Conservation (phyloP, 2,797 vertebrate species). For the Macrochelys suwanniensis region DNA sequence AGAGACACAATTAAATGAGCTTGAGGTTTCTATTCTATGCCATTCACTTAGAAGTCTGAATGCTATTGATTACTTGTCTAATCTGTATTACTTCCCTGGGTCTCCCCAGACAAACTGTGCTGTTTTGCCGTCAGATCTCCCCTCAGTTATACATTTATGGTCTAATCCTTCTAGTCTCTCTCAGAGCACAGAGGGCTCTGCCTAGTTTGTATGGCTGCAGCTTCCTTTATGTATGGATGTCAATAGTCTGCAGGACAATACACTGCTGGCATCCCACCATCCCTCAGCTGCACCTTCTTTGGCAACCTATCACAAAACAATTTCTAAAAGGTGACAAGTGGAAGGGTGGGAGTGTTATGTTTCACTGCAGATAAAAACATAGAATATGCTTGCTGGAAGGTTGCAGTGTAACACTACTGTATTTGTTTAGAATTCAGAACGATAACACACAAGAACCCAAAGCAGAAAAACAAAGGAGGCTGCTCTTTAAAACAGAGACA, state of each 20-base stretch:
- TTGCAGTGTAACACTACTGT: not conserved
- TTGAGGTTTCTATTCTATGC: constrained; percentile 3
- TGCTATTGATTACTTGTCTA: constrained; percentile 64
- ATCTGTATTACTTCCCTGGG: constrained; percentile 61
- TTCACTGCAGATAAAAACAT: not conserved
- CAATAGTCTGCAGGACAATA: not conserved
- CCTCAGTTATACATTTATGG: constrained; percentile 13
- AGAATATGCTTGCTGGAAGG: not conserved
- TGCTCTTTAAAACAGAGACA: not conserved
- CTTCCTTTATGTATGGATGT: constrained; percentile 38
- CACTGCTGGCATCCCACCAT: not conserved
- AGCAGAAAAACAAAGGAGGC: not conserved
- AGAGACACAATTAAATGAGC: constrained; percentile 44
- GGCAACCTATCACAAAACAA: not conserved
- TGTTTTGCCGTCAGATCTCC: constrained; percentile 31
- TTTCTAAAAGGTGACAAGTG: constrained; percentile 6
- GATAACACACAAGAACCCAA: not conserved
- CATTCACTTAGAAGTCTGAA: constrained; percentile 44
- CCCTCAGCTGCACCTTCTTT: not conserved
- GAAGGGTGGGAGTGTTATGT: not conserved
- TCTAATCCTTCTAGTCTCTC: constrained; percentile 36
- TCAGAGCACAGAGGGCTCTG: not conserved
- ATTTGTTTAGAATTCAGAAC: not conserved
- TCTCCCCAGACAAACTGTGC: constrained; percentile 41
- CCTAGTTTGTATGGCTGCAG: not conserved